Conservation (phyloP, 2,888 invertebrate species). For the Clivina fossor region DNA sequence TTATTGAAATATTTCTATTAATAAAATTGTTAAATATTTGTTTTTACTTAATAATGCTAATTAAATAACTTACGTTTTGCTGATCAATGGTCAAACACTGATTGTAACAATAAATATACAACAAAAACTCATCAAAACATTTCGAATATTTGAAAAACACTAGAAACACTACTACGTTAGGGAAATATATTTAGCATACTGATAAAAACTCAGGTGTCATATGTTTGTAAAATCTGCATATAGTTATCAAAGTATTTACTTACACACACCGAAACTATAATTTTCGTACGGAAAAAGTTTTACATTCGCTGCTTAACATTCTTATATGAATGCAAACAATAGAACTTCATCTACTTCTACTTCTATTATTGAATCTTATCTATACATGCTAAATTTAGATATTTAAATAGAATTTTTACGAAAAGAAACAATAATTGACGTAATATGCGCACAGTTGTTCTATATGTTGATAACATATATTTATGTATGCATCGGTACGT, state of each 20-base stretch:
- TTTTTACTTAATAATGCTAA: conserved; percentile 3
- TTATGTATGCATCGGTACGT: too few relatives aligned
- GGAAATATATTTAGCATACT: conserved; percentile 17
- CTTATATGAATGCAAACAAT: too few relatives aligned
- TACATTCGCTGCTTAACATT: conserved; percentile 11
- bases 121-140: neutral
- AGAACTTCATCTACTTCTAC: too few relatives aligned
- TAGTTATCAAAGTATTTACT: conserved; percentile 15
- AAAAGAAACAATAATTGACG: too few relatives aligned
- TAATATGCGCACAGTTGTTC: too few relatives aligned
- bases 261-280: neutral
- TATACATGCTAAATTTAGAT: too few relatives aligned
- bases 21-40: too few relatives aligned
- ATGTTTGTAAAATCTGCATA: conserved; percentile 14
- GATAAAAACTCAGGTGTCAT: conserved; percentile 18
- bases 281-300: conserved; percentile 12
- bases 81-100: too few relatives aligned
- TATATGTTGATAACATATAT: too few relatives aligned
- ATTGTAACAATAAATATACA: conserved; percentile 7
- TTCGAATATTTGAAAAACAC: neutral
- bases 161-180: conserved; percentile 1
- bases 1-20: too few relatives aligned
- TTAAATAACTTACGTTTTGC: conserved; percentile 22
- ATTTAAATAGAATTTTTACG: too few relatives aligned
- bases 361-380: too few relatives aligned